A percentile compares a stretch with the other conserved stretches of the same genome.
Evolutionary conservation across 2,113 vertebrate genomes (phyloP).

Genomic region (Vicugna pacos): DNA sequence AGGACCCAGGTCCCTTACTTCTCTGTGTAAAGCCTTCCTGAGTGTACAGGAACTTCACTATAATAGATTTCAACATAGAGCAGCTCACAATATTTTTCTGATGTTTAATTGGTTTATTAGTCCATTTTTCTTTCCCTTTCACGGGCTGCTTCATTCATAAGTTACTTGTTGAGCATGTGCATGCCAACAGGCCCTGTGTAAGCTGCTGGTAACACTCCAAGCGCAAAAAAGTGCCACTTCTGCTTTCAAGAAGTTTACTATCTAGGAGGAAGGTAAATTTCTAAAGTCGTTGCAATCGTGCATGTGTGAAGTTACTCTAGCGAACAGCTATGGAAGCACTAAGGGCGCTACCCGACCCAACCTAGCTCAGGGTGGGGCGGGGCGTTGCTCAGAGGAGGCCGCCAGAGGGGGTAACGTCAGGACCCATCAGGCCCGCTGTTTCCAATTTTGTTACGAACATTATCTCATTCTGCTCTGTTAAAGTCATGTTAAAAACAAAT

Average conservation of each 20-base stretch:
- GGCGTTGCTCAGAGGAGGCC: background rate
- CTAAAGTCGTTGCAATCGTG: background rate
- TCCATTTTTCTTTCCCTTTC: conserved; percentile 39
- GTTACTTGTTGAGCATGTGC: background rate
- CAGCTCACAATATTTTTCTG: background rate
- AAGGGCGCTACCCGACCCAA: background rate
- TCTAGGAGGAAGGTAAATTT: background rate
- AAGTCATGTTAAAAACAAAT: background rate
- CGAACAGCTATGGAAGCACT: background rate
- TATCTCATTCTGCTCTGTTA: background rate
- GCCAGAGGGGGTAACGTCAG: background rate
- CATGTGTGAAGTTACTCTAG: background rate
- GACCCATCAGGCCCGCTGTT: background rate
- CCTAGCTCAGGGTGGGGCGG: background rate
- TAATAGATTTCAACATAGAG: background rate
- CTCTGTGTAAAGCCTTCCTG: background rate
- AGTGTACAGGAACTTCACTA: background rate
- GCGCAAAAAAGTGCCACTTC: background rate
- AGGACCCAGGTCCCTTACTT: background rate
- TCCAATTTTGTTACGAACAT: background rate
- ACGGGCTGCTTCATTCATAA: background rate
- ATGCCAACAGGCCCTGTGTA: background rate
- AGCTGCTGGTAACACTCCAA: background rate
- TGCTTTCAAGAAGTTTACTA: background rate
- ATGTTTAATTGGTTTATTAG: background rate